phyloP scores from a whole-genome alignment of 2,888 invertebrate species.

The Ennomos erosarius region DNA sequence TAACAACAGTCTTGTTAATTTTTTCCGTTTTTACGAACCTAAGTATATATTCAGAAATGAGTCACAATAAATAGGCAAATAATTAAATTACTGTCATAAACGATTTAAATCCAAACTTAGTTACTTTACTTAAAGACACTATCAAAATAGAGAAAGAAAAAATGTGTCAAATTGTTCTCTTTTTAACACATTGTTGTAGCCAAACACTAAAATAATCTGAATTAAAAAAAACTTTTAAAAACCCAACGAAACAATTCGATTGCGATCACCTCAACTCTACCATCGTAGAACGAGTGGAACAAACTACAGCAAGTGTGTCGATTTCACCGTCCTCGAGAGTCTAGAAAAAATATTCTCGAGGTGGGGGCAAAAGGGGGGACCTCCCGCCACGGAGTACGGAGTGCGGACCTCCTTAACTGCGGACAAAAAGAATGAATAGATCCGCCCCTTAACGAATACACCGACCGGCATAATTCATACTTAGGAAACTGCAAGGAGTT shows the following conservation, averaged over 20 bases:
- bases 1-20: too few species aligned
- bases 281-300: constrained; percentile 75
- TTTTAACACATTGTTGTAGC: not conserved
- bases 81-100: too few species aligned
- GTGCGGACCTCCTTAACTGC: constrained; percentile 82
- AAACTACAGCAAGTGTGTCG: constrained; percentile 84
- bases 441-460: constrained; percentile 85
- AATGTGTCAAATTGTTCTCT: too few species aligned
- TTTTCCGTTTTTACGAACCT: too few species aligned
- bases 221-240: constrained; percentile 55
- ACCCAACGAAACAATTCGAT: constrained; percentile 58
- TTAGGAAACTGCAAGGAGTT: constrained; percentile 83
- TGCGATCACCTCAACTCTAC: constrained; percentile 78
- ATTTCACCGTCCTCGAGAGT: constrained; percentile 80
- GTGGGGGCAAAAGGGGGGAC: constrained; percentile 65
- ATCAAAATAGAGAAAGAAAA: too few species aligned
- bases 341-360: constrained; percentile 84
- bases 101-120: too few species aligned
- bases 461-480: constrained; percentile 85
- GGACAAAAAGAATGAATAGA: constrained; percentile 86
- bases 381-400: constrained; percentile 45
- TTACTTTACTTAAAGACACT: too few species aligned
- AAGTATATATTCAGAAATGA: too few species aligned
- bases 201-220: constrained; percentile 37
- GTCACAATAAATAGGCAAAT: too few species aligned